Evolutionary conservation across 2,797 vertebrate genomes (phyloP), one percentile per base, ranked within the genome.

Genomic region (Cirrhinus mrigala): DNA sequence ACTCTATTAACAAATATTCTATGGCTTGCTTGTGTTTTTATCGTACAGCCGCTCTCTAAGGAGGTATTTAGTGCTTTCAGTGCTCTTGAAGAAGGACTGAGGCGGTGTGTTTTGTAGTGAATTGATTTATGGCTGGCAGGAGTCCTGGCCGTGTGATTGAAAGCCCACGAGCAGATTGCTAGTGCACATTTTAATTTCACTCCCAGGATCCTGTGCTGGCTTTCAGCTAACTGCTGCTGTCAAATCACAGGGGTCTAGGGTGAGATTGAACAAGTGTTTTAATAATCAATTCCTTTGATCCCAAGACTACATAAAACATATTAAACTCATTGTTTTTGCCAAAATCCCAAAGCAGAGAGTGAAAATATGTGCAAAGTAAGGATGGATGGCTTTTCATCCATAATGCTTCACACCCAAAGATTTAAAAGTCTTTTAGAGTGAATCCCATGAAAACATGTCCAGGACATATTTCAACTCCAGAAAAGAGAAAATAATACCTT

Each of bases 101-200:
- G 79, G 64, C 20, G 50, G 54, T 33, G 40, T 71, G 82, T 87
- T 78, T 84, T 87, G 66, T 86, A 84, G 76, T 58, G 82, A 85
- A 86, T 46, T 88, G 89, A 88, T 84, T 88, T 83, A 80, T 50
- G 76, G 48, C 20, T 79, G 82, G 64, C 79, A 80, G 33, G 71
- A 50, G 73, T 71, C 60, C 40, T 66, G 78, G 3, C 62, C 22
- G 69, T 71, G 46, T 75, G 76, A 64, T 70, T 71, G 15, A 80
- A 52, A 83, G 68, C 73, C 76, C 33, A 83, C 73, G 82, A 18
- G 66, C n/a, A 48, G 79, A 58, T 60, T 66, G 56, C 60, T 75
- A 24, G 37, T 40, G 74, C 52, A 70, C 40, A 44, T 62, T 22
- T 88, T 85, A 71, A 82, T 79, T 83, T 88, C 60, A 79, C 66